Conservation (phyloP, 1,140 invertebrate genomes). For the Drosophila miranda region DNA sequence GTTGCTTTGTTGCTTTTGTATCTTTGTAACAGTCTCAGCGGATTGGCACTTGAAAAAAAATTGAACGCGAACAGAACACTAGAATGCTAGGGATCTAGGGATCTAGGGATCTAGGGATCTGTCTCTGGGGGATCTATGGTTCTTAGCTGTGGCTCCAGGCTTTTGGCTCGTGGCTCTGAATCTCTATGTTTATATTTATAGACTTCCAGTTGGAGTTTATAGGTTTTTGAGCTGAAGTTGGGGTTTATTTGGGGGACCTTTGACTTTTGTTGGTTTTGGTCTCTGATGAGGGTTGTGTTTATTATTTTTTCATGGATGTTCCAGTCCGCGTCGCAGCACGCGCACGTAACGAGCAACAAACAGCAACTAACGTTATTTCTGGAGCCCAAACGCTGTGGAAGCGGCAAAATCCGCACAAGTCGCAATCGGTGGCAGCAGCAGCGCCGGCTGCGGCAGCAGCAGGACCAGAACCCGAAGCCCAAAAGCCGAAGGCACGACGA, state of each 20-base stretch:
- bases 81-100: too few relatives aligned
- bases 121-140: too few relatives aligned
- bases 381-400: slow-evolving; percentile 78
- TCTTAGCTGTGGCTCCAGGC: too few relatives aligned
- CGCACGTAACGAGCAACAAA: slow-evolving; percentile 82
- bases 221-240: too few relatives aligned
- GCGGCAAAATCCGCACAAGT: slow-evolving; percentile 66
- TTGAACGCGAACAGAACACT: too few relatives aligned
- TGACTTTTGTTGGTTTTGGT: slow-evolving; percentile 7
- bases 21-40: too few relatives aligned
- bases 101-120: too few relatives aligned
- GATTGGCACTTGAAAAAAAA: slow-evolving; percentile 29
- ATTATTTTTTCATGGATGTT: slow-evolving; percentile 23
- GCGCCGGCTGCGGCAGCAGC: slow-evolving; percentile 18
- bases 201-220: not conserved
- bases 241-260: not conserved
- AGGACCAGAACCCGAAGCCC: slow-evolving; percentile 21
- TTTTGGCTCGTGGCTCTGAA: too few relatives aligned
- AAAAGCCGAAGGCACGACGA: slow-evolving; percentile 44
- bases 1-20: slow-evolving; percentile 1
- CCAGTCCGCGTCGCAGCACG: slow-evolving; percentile 75
- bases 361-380: slow-evolving; percentile 82
- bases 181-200: too few relatives aligned
- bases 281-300: slow-evolving; percentile 30
- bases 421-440: slow-evolving; percentile 36